Evolutionary conservation across 2,888 invertebrate species (phyloP).

Genomic region (Myopa testacea): DNA sequence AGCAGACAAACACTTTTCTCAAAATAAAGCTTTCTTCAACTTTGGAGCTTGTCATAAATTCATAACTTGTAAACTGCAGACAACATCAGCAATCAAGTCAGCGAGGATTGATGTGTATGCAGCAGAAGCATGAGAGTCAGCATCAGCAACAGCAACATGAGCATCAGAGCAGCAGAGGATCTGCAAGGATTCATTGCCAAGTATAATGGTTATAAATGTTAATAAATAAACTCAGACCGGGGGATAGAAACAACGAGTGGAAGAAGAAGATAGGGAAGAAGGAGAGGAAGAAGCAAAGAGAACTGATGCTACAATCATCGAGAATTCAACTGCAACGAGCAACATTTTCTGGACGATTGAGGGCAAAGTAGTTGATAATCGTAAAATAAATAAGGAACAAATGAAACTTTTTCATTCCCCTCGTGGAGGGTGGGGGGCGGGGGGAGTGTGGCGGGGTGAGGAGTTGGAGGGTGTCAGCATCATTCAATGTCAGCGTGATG

Average conservation of each 20-base stretch:
- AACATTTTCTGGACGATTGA: slow-evolving; percentile 13
- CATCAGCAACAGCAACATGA: not conserved
- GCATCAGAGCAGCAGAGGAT: not conserved
- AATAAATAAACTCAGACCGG: slow-evolving; percentile 27
- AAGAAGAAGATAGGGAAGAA: not conserved
- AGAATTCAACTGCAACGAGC: slow-evolving; percentile 1
- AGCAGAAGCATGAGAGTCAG: not conserved
- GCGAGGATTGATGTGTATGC: slow-evolving; percentile 10
- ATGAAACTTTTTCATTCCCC: not conserved
- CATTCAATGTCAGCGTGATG: slow-evolving; percentile 26
- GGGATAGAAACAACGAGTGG: not conserved
- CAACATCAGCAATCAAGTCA: slow-evolving; percentile 20
- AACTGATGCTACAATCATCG: not conserved
- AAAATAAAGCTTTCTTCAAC: slow-evolving; percentile 13
- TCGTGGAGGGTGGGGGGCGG: not conserved
- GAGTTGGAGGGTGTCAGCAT: not conserved
- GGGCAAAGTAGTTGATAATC: slow-evolving; percentile 19
- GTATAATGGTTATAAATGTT: slow-evolving; percentile 25
- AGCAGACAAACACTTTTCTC: slow-evolving; percentile 8
- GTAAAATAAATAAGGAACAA: slow-evolving; percentile 27
- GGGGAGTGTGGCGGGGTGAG: not conserved
- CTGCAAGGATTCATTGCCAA: slow-evolving; percentile 27
- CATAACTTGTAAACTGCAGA: slow-evolving; percentile 32
- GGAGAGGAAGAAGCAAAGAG: not conserved
- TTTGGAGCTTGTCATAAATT: slow-evolving; percentile 23